phyloP scores from a whole-genome alignment of 1,140 invertebrate genomes.

The Drosophila biarmipes region DNA sequence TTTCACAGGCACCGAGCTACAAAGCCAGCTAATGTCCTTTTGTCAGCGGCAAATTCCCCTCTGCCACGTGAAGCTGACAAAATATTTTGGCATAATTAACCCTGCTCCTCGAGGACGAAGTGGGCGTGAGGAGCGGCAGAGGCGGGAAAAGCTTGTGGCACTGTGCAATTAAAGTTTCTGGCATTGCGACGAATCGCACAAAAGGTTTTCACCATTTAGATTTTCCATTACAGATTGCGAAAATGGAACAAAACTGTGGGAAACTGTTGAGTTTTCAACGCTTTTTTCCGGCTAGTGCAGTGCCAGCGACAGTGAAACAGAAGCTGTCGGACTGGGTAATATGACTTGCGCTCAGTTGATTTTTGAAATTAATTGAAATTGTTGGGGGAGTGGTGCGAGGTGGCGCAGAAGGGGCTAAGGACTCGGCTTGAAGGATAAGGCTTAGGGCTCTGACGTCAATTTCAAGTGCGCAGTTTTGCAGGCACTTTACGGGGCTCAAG shows the following conservation, averaged over 20 bases:
- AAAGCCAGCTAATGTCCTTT: constrained; percentile 32
- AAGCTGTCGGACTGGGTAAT: constrained; percentile 32
- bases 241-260: constrained; percentile 37
- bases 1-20: constrained; percentile 28
- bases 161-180: constrained; percentile 71
- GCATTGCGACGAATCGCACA: constrained; percentile 34
- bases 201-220: constrained; percentile 66
- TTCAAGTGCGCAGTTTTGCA: constrained; percentile 58
- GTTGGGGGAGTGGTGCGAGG: constrained; percentile 19
- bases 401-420: constrained; percentile 7
- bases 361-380: constrained; percentile 81
- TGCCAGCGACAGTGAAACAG: constrained; percentile 19
- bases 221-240: constrained; percentile 63
- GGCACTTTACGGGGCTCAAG: constrained; percentile 30
- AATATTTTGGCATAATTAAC: constrained; percentile 72
- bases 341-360: constrained; percentile 63
- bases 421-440: constrained; percentile 38
- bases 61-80: constrained; percentile 52
- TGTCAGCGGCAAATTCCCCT: constrained; percentile 20
- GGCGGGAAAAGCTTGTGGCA: constrained; percentile 11
- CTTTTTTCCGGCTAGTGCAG: constrained; percentile 37
- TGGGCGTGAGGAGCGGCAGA: background rate
- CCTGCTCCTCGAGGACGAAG: background rate
- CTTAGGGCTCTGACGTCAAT: constrained; percentile 62
- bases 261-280: constrained; percentile 45